phyloP scores from a whole-genome alignment of 2,888 invertebrate genomes.

The Hypsopygia costalis region DNA sequence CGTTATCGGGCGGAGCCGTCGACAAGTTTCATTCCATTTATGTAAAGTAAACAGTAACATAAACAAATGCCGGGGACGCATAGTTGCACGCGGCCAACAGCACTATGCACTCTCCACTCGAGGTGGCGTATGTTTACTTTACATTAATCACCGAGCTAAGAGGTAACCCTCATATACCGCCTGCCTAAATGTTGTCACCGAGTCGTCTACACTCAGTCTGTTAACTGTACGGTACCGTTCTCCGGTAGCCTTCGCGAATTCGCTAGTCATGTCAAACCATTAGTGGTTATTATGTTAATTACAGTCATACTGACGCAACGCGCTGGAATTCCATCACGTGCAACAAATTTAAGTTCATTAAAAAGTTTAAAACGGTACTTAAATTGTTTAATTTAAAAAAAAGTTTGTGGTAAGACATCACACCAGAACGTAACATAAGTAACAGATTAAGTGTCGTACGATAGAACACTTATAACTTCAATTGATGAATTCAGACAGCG shows the following conservation, averaged over 20 bases:
- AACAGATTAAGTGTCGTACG: constrained; percentile 26
- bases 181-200: constrained; percentile 27
- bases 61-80: constrained; percentile 49
- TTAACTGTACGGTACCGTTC: constrained; percentile 18
- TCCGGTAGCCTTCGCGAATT: constrained; percentile 14
- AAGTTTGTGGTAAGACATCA: constrained; percentile 29
- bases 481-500: constrained; percentile 12
- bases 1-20: constrained; percentile 56
- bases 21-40: constrained; percentile 64
- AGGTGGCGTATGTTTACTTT: not conserved
- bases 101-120: constrained; percentile 33
- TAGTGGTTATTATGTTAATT: constrained; percentile 30
- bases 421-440: constrained; percentile 28
- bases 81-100: constrained; percentile 34
- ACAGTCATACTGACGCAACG: constrained; percentile 14
- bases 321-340: constrained; percentile 30
- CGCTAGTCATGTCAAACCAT: constrained; percentile 26
- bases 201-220: constrained; percentile 9
- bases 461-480: no score
- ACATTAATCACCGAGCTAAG: not conserved
- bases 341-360: constrained; percentile 29
- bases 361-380: constrained; percentile 37
- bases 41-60: constrained; percentile 58
- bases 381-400: constrained; percentile 25
- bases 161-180: constrained; percentile 27